phyloP scores from a whole-genome alignment of 2,888 invertebrate species.

The Argyresthia goedartella region DNA sequence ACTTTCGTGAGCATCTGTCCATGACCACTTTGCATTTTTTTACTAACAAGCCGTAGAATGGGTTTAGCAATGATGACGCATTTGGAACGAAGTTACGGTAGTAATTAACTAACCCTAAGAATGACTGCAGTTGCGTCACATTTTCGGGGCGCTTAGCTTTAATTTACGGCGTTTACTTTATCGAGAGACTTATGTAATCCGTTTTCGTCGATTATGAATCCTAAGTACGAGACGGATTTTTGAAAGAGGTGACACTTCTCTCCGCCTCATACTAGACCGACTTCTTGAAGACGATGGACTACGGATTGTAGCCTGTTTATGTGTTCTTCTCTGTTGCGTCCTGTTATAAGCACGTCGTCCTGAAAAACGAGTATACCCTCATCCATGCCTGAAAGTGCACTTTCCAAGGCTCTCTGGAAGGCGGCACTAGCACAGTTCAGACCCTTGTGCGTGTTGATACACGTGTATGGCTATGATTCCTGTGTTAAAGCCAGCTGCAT shows the following conservation, averaged over 20 bases:
- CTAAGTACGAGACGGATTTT: background rate
- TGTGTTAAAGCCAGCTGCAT: constrained; percentile 2
- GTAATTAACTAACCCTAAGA: constrained; percentile 3
- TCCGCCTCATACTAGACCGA: background rate
- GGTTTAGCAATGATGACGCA: constrained; percentile 2
- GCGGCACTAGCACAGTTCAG: constrained; percentile 6
- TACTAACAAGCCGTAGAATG: background rate
- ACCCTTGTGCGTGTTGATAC: constrained; percentile 6
- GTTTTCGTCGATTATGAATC: background rate
- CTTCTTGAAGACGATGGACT: background rate
- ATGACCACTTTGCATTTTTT: constrained; percentile 3
- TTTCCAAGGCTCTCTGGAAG: constrained; percentile 7
- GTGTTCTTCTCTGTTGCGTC: background rate
- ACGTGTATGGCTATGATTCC: background rate
- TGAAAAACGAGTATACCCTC: background rate
- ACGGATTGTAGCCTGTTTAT: background rate
- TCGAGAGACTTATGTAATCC: constrained; percentile 2
- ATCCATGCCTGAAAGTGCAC: constrained; percentile 6
- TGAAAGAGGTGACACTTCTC: background rate
- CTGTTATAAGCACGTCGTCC: background rate
- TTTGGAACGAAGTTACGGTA: background rate
- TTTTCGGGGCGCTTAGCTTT: background rate
- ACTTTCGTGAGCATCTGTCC: background rate
- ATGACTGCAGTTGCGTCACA: constrained; percentile 2
- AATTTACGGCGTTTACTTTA: constrained; percentile 1